A percentile compares a stretch with the other conserved stretches of the same genome.
phyloP scores from a whole-genome alignment of 2,113 vertebrate species.

The Pygoscelis antarcticus region DNA sequence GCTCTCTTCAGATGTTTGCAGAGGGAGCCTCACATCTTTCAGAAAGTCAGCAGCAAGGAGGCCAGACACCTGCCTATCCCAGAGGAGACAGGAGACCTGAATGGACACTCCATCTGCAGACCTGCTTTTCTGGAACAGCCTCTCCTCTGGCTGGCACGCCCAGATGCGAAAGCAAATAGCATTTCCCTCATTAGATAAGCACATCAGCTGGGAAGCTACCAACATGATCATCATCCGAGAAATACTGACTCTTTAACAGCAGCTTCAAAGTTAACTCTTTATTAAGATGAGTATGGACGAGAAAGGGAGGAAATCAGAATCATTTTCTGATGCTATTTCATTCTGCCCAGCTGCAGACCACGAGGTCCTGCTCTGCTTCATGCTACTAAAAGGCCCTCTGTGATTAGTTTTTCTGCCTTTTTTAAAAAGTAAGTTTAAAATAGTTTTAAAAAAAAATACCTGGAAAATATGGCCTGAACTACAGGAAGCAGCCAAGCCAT shows the following conservation, averaged over 20 bases:
- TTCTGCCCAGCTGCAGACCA: neutral
- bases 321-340: neutral
- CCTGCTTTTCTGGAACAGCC: neutral
- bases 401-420: neutral
- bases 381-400: neutral
- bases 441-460: neutral
- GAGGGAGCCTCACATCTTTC: neutral
- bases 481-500: neutral
- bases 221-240: neutral
- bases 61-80: neutral
- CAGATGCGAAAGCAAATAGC: neutral
- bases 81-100: neutral
- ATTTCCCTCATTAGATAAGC: neutral
- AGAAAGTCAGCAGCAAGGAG: neutral
- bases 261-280: neutral
- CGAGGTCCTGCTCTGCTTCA: neutral
- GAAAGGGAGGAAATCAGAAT: neutral
- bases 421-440: neutral
- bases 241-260: neutral
- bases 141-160: neutral
- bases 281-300: neutral
- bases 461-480: neutral
- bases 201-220: neutral
- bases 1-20: neutral
- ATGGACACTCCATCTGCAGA: neutral